phyloP scores from a whole-genome alignment of 2,888 invertebrate genomes.

The Sinotaia quadrata region DNA sequence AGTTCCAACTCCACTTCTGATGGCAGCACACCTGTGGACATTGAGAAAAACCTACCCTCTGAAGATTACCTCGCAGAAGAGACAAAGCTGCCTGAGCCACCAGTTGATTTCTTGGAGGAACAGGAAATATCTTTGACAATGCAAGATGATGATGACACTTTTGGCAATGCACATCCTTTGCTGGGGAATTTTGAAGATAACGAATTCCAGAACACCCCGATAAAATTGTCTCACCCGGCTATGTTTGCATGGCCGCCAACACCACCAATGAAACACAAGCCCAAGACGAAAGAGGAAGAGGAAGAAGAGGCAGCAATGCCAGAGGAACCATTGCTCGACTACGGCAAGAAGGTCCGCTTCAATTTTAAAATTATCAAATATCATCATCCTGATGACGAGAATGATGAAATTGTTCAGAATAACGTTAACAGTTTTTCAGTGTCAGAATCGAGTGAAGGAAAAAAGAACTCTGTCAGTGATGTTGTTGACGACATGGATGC shows the following conservation, averaged over 20 bases:
- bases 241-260: conserved; percentile 11
- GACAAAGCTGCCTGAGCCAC: background rate
- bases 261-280: background rate
- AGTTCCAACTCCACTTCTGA: background rate
- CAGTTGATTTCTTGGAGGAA: background rate
- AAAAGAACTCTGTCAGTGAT: background rate
- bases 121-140: background rate
- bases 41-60: background rate
- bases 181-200: background rate
- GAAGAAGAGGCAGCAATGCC: conserved; percentile 11
- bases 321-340: conserved; percentile 55
- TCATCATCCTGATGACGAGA: background rate
- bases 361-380: conserved; percentile 41
- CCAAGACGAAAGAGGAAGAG: background rate
- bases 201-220: background rate
- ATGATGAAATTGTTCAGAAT: background rate
- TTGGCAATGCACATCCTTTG: background rate
- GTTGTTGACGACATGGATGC: no score
- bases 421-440: background rate
- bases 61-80: background rate
- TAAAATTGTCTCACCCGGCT: background rate
- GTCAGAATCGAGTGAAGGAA: background rate
- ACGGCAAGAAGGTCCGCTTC: conserved; percentile 56
- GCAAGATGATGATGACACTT: background rate
- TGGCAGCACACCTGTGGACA: background rate